Evolutionary conservation across 2,797 vertebrate species (phyloP).

Genomic region (Ibycter americanus): DNA sequence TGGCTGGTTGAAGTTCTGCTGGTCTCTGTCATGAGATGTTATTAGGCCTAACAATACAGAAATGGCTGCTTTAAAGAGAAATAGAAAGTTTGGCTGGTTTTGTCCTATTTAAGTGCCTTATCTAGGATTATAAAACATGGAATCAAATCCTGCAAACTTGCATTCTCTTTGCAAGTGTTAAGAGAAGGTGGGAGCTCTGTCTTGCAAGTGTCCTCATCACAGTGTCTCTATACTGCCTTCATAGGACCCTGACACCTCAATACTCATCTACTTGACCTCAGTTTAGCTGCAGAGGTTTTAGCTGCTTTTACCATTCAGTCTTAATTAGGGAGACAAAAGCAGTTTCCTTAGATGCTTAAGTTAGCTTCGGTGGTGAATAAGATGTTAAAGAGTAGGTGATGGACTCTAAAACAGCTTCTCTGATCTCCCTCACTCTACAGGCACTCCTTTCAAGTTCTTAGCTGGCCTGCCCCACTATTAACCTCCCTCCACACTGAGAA

Average conservation of each 20-base stretch:
- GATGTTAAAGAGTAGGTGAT: slow-evolving; percentile 32
- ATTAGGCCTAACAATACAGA: not conserved
- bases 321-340: slow-evolving; percentile 45
- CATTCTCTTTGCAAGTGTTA: not conserved
- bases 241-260: not conserved
- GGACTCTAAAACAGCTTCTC: not conserved
- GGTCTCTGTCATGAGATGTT: not conserved
- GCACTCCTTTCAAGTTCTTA: slow-evolving; percentile 24
- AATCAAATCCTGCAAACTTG: not conserved
- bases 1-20: not conserved
- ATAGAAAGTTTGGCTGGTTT: not conserved
- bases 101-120: not conserved
- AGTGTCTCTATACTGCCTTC: not conserved
- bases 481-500: slow-evolving; percentile 37
- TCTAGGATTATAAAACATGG: not conserved
- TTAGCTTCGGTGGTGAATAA: not conserved
- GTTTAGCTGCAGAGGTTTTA: not conserved
- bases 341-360: not conserved
- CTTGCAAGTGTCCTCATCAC: not conserved
- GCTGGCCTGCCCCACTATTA: slow-evolving; percentile 34
- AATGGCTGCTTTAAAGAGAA: not conserved
- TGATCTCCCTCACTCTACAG: not conserved
- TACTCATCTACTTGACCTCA: not conserved
- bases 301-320: not conserved
- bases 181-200: not conserved